phyloP scores from a whole-genome alignment of 2,797 vertebrate species.

The Yasuhikotakia modesta region DNA sequence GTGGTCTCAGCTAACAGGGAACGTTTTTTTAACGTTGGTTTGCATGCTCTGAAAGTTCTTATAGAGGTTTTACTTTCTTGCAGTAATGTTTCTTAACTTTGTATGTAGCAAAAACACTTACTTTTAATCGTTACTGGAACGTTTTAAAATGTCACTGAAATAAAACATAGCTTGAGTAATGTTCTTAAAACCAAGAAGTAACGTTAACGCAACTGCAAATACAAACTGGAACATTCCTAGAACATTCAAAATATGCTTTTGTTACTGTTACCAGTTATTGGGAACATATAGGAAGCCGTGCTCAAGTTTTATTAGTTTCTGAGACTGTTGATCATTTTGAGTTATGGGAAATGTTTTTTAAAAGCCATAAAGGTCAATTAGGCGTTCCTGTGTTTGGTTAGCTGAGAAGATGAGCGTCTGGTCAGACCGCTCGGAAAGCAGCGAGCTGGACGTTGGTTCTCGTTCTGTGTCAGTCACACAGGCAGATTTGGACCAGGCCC shows the following conservation, averaged over 20 bases:
- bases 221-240: too few species aligned
- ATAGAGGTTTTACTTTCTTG: too few species aligned
- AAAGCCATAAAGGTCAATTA: conserved; percentile 17
- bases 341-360: conserved; percentile 4
- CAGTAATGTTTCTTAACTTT: too few species aligned
- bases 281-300: background rate
- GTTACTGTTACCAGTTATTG: background rate
- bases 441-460: conserved; percentile 39
- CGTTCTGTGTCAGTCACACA: conserved; percentile 60
- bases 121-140: too few species aligned
- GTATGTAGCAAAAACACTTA: too few species aligned
- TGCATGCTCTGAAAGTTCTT: too few species aligned
- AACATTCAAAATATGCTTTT: too few species aligned
- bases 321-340: conserved; percentile 7
- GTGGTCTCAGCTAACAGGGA: background rate
- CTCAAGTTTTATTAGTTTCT: conserved; percentile 7
- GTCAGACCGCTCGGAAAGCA: background rate
- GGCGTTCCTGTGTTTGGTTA: conserved; percentile 11
- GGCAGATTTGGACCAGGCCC: conserved; percentile 66
- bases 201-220: too few species aligned
- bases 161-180: too few species aligned
- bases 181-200: too few species aligned
- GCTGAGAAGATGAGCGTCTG: conserved; percentile 37
- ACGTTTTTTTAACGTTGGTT: too few species aligned
- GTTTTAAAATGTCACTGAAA: too few species aligned